Evolutionary conservation across 64 coral and sea anemone genomes (phyloP).

Genomic region (Actinia equina): DNA sequence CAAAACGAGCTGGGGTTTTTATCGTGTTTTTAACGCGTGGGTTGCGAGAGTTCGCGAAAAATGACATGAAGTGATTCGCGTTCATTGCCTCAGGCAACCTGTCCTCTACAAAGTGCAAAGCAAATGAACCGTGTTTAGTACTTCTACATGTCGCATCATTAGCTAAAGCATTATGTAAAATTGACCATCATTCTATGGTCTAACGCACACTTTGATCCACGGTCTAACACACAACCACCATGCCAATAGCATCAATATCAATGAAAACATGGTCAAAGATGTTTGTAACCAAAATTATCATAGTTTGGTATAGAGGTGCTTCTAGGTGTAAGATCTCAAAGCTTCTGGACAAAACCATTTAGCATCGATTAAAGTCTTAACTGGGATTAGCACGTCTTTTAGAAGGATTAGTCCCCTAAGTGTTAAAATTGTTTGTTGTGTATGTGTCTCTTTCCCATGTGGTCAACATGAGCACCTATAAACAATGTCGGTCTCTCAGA

Average conservation of each 20-base stretch:
- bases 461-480: neutral
- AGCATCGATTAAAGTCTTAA: slow-evolving; percentile 9
- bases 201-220: neutral
- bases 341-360: neutral
- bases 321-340: neutral
- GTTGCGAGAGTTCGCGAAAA: neutral
- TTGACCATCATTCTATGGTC: neutral
- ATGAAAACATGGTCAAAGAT: neutral
- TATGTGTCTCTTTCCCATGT: neutral
- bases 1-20: too few species aligned
- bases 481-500: neutral
- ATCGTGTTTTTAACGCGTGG: neutral
- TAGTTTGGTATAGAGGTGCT: neutral
- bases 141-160: too few species aligned
- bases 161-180: neutral
- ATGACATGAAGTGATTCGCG: neutral
- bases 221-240: too few species aligned
- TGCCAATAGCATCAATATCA: neutral
- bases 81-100: neutral
- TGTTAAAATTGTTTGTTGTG: neutral
- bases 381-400: neutral
- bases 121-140: slow-evolving; percentile 7
- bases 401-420: neutral
- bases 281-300: neutral
- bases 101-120: neutral